A percentile compares a stretch with the other conserved stretches of the same genome.
Conservation (phyloP, 2,888 invertebrate genomes). For the Cephus sareptanus region DNA sequence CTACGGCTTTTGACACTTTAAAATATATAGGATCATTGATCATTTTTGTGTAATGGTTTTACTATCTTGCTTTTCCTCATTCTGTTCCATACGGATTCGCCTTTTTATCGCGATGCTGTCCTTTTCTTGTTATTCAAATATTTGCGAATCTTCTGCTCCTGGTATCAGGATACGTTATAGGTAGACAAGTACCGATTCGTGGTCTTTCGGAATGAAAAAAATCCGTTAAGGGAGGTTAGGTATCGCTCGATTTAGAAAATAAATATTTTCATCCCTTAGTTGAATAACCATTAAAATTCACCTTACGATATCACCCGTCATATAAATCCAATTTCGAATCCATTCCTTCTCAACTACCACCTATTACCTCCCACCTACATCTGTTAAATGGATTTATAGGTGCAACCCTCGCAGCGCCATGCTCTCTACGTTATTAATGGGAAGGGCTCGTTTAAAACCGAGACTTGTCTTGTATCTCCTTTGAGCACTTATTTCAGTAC, state of each 20-base stretch:
- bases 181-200: too few relatives aligned
- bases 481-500: background rate
- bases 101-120: too few relatives aligned
- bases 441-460: background rate
- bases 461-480: slow-evolving; percentile 1
- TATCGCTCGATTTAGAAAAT: background rate
- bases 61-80: too few relatives aligned
- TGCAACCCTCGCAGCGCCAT: background rate
- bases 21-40: too few relatives aligned
- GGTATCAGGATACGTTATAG: too few relatives aligned
- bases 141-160: too few relatives aligned
- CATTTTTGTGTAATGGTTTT: too few relatives aligned
- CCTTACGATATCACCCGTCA: background rate
- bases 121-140: too few relatives aligned
- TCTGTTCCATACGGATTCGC: too few relatives aligned
- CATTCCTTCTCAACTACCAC: background rate
- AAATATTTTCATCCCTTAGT: background rate
- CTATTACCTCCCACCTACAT: background rate
- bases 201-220: too few relatives aligned
- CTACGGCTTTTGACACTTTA: too few relatives aligned
- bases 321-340: background rate
- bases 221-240: too few relatives aligned
- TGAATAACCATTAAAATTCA: background rate
- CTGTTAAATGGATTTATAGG: background rate
- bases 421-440: slow-evolving; percentile 3